Conservation (phyloP, 2,797 vertebrate species). For the Falco novaeseelandiae region DNA sequence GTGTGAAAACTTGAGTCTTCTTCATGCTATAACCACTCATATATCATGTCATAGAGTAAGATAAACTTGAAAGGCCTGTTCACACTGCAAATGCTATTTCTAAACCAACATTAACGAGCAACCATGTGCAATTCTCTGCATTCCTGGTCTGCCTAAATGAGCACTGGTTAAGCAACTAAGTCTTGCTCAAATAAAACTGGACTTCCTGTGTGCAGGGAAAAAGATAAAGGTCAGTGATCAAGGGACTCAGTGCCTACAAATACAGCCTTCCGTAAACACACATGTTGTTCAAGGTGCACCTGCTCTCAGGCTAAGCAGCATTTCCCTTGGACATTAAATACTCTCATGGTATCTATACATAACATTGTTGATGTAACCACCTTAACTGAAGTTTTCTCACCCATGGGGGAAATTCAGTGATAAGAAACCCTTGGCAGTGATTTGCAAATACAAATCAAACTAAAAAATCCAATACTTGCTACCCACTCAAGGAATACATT, state of each 20-base stretch:
- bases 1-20: background rate
- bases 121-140: background rate
- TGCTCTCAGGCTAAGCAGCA: background rate
- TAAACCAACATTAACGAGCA: background rate
- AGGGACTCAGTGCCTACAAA: background rate
- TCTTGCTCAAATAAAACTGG: constrained; percentile 2
- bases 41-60: background rate
- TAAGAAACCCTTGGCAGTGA: background rate
- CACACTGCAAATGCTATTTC: background rate
- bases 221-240: constrained; percentile 44
- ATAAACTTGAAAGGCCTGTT: background rate
- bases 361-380: accelerated
- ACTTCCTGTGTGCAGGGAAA: background rate
- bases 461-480: background rate
- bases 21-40: background rate
- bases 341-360: background rate
- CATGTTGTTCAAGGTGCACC: background rate
- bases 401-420: background rate
- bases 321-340: background rate
- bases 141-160: constrained; percentile 18
- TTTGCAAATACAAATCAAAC: background rate
- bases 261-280: background rate
- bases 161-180: background rate
- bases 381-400: background rate
- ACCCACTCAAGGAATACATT: background rate